phyloP scores from a whole-genome alignment of 2,797 vertebrate genomes.

The Sebastiscus albofasciatus region DNA sequence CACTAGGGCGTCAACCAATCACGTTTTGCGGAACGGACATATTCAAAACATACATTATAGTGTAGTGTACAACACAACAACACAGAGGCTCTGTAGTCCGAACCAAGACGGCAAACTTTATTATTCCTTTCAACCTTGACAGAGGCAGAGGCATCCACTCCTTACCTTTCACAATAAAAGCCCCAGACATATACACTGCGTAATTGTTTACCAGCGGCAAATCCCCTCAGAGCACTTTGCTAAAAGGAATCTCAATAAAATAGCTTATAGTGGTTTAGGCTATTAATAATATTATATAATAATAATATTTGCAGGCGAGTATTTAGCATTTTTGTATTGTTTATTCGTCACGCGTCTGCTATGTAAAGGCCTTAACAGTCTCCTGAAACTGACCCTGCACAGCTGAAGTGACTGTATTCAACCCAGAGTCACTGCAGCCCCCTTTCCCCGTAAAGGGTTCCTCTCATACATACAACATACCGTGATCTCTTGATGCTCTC shows the following conservation, averaged over 20 bases:
- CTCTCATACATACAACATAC: not conserved
- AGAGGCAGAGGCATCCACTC: too few species aligned
- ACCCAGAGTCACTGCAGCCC: not conserved
- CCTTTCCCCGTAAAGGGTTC: not conserved
- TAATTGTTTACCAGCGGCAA: not conserved
- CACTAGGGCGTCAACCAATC: accelerated
- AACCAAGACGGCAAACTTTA: too few species aligned
- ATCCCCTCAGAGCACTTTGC: not conserved
- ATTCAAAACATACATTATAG: too few species aligned
- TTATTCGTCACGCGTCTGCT: accelerated
- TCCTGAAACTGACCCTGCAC: not conserved
- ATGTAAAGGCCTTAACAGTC: not conserved
- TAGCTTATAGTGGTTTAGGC: not conserved
- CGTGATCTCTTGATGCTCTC: conserved; percentile 25
- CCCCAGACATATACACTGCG: too few species aligned
- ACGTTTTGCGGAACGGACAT: accelerated
- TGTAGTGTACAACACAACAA: too few species aligned
- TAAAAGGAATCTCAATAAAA: not conserved
- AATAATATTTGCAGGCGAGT: accelerated
- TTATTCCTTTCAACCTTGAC: too few species aligned
- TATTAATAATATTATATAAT: not conserved
- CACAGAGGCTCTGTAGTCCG: too few species aligned
- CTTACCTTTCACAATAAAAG: too few species aligned
- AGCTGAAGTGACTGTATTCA: not conserved
- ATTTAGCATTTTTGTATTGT: not conserved